Conservation (phyloP, 2,113 vertebrate species). For the Thalassoma bifasciatum region DNA sequence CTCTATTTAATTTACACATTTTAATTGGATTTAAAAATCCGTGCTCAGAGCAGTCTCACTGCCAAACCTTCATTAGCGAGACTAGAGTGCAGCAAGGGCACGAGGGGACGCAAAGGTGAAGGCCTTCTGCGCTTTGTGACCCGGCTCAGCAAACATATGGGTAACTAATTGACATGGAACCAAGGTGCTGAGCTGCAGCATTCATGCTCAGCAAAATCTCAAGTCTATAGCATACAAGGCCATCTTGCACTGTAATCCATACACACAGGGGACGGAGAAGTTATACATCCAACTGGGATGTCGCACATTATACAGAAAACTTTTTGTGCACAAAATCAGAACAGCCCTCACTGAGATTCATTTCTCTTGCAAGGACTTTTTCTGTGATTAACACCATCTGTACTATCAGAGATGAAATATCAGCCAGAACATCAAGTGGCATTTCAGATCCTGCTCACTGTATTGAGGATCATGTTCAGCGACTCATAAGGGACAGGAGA, state of each 20-base stretch:
- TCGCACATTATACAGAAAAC: slow-evolving; percentile 50
- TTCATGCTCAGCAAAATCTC: slow-evolving; percentile 62
- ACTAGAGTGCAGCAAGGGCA: slow-evolving; percentile 56
- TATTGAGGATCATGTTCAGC: slow-evolving; percentile 29
- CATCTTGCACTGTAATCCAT: slow-evolving; percentile 27
- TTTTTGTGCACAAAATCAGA: slow-evolving; percentile 48
- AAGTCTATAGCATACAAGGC: slow-evolving; percentile 44
- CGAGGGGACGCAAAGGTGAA: slow-evolving; percentile 63
- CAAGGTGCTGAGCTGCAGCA: slow-evolving; percentile 56
- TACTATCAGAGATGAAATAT: slow-evolving; percentile 27
- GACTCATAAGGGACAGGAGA: slow-evolving; percentile 31
- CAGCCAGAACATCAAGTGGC: slow-evolving; percentile 46
- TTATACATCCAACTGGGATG: slow-evolving; percentile 4
- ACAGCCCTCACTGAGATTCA: slow-evolving; percentile 26
- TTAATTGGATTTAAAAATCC: slow-evolving; percentile 79
- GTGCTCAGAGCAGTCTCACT: slow-evolving; percentile 57
- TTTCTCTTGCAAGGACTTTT: slow-evolving; percentile 50
- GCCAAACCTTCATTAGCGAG: slow-evolving; percentile 79
- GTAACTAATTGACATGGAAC: slow-evolving; percentile 77
- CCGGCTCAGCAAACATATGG: slow-evolving; percentile 71
- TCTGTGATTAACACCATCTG: slow-evolving; percentile 65
- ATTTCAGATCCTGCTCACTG: slow-evolving; percentile 45
- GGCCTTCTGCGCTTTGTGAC: slow-evolving; percentile 62
- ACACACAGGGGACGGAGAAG: slow-evolving; percentile 20
- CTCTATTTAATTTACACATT: slow-evolving; percentile 80